Evolutionary conservation across 2,113 vertebrate genomes (phyloP), one percentile per base, ranked within the genome.

Genomic region (Otis tarda): DNA sequence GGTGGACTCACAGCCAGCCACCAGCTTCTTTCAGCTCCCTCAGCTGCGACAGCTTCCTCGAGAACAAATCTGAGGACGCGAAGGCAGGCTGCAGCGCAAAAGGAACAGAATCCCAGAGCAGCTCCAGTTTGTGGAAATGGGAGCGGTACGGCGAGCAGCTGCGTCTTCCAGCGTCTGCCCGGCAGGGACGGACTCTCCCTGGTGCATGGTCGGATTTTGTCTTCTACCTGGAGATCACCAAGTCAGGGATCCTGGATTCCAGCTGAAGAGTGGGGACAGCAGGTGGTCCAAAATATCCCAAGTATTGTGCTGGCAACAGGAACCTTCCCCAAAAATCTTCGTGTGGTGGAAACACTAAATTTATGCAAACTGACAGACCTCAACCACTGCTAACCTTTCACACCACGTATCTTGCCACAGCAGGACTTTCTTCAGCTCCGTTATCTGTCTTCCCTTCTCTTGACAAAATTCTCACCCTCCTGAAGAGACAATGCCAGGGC

Each of bases 51-150:
- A 47, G 35, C 30, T 83, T 64, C 86, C 37, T 43, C 2, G 1
- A 55, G 77, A 47, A 9, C 14, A 21, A 30, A 47, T 14, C 16
- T 39, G 6, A 7, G 77, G 55, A 43, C 2, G 10, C 39, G 20
- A 47, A 64, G 39, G 77, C 22, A 64, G 60, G 19, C 6, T 49
- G 55, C 61, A 47, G 77, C 18, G 50, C 65, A n/a, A 43, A 59
- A 55, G 67, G 71, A 64, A 14, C 17, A 50, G 60, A 33, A 57
- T 7, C 23, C 61, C 30, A 70, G 61, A 47, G n/a, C 53, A 68
- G 37, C 24, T 67, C 21, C 0, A 0, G 5, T 9, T 15, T 14
- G 16, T 27, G 43, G 50, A n/a, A 35, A 52, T n/a, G 33, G 10
- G 52, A 39, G 47, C 71, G 37, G 27, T 6, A 8, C 70, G 39